Evolutionary conservation across 2,113 vertebrate genomes (phyloP).

Genomic region (Malaclemys terrapin): DNA sequence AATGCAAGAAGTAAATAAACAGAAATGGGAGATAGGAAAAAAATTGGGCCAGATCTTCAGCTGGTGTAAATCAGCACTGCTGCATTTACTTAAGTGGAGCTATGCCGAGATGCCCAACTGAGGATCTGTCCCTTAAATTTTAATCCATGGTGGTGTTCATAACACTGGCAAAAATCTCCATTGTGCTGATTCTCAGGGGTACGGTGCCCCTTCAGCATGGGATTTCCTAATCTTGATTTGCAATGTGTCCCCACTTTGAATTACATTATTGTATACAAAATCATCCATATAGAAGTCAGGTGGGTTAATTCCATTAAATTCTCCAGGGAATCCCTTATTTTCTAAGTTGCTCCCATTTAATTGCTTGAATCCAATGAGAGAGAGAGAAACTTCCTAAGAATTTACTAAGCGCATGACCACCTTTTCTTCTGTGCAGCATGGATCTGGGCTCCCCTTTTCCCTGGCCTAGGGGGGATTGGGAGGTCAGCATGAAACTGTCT

Average conservation of each 20-base stretch:
- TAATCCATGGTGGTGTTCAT: neutral
- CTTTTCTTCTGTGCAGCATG: fast-evolving
- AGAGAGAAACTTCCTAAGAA: neutral
- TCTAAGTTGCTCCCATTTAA: neutral
- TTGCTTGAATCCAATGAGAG: neutral
- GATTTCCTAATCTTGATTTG: neutral
- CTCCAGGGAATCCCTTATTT: neutral
- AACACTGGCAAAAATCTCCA: neutral
- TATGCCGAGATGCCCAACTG: neutral
- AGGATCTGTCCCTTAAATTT: neutral
- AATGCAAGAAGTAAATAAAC: neutral
- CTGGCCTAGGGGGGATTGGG: neutral
- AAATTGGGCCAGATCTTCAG: neutral
- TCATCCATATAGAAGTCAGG: neutral
- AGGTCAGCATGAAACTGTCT: neutral
- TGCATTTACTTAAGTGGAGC: neutral
- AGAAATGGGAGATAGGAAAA: neutral
- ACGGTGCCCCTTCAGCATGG: neutral
- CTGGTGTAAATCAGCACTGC: neutral
- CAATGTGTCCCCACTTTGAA: neutral
- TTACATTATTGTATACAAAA: no score
- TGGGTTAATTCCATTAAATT: neutral
- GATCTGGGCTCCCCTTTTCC: neutral
- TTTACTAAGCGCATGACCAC: fast-evolving
- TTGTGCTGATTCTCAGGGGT: neutral